Evolutionary conservation across 2,888 invertebrate species (phyloP), one percentile per base, ranked within the genome.

Genomic region (Drosophila mettleri): DNA sequence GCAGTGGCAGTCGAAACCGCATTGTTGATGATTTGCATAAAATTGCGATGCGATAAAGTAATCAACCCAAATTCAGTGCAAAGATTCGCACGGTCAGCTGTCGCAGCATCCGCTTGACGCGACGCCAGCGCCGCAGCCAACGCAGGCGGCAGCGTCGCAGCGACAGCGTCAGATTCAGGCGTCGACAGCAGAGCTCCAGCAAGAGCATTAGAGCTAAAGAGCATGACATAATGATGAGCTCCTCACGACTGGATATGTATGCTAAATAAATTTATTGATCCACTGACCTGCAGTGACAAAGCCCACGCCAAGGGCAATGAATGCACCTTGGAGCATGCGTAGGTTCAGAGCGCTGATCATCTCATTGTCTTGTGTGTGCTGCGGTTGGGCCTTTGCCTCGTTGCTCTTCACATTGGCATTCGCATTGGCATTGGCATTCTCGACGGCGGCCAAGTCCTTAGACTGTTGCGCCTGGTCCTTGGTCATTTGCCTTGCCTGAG

Each of bases 261-360:
- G n/a, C 7, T 20, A 22, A 24, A 12, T 18, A 12, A 6, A 22
- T 24, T 9, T 3, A 0, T 18, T 20, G 14, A 31, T 18, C 45
- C 24, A 55, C 70, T 70, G 48, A 92, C 92, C 89, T 86, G 95
- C 94, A 46, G 94, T 86, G 9, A 93, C 87, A 85, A 94, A 93
- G 24, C 96, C 96, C 48, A 95, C 93, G 9, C 94, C 92, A 8
- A 96, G 93, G 38, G 95, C 93, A 88, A 95, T 95, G 90, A 96
- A 96, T 6, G 95, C 95, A 5, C 96, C 96, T 69, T 95, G 95
- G 0, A 96, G 90, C 94, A 95, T 96, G 82, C 94, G 94, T 60
- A 96, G 92, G 52, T 94, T 95, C 14, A 96, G 94, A 0, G 96
- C 95, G 74, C 95, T 93, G 54, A 95, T 92, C 60, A 89, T 76